Base-by-base conservation (phyloP, 1,140 invertebrate genomes). In the Diabrotica undecimpunctata region DNA sequence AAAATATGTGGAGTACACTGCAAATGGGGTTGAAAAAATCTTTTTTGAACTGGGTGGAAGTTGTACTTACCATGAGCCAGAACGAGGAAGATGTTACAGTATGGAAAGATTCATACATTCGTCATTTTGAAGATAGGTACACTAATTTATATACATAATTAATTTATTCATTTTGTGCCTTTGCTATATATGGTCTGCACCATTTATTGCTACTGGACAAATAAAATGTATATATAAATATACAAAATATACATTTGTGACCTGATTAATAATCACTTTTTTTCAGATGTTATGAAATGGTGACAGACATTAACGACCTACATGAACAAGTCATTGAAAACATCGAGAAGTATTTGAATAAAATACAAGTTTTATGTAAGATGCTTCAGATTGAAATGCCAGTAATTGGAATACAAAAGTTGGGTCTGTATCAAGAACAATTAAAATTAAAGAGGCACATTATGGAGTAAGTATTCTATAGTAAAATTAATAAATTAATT, bases 341-440 rank as follows among this genome's bases (percentile, higher is more conserved):
- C 25, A 57, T 64, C 12, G 62, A 64, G 14, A 38, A 59, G 13
- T 57, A 54, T 25, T 54, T 66, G 4, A 50, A 63, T 7, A 66
- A 52, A 25, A 56, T 68, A 13, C 13, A 70, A 57, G 10, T 57
- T 5, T 39, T 68, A 5, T 61, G 66, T 5, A 38, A 52, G 38
- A 61, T 36, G 14, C 51, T 70, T 7, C 41, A 54, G 12, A 62
- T 54, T 11, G 50, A 59, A 36, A 65, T 68, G 25, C 66, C 66
- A 14, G 65, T 64, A 14, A 60, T 70, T 46, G 66, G 62, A 12
- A 46, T 14, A n/a, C 38, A 68, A 10, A 51, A 54, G 35, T 36
- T 64, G 4, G 14, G 64, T 41, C 52, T 70, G 5, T 66, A 60
- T 62, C 62, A 70, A 58, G 56, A 64, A 64, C 52, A 68, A 37